Conservation (phyloP, 2,888 invertebrate species). For the Melikaiella ostensackeni region DNA sequence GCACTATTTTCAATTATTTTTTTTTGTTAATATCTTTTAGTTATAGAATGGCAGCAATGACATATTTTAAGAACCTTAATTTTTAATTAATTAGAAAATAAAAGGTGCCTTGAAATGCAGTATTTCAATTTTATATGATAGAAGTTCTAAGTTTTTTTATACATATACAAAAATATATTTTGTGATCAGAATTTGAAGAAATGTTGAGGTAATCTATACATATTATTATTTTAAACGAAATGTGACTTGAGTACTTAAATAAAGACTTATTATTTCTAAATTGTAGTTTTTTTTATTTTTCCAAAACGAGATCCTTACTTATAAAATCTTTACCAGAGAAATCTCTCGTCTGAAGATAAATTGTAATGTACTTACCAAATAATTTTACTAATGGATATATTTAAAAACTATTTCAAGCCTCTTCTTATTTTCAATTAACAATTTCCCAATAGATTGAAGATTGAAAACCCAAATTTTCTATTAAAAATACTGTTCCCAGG, state of each 20-base stretch:
- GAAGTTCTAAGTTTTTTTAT: neutral
- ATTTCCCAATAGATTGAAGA: neutral
- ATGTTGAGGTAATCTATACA: slow-evolving; percentile 8
- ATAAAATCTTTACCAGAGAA: neutral
- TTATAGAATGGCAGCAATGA: too few relatives aligned
- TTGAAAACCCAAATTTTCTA: neutral
- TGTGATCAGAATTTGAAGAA: neutral
- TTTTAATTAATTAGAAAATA: too few relatives aligned
- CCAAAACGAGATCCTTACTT: slow-evolving; percentile 38
- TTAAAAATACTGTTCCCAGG: slow-evolving; percentile 56
- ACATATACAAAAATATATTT: neutral
- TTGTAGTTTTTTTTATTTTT: slow-evolving; percentile 48
- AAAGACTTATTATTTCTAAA: slow-evolving; percentile 41
- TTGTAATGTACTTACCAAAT: neutral
- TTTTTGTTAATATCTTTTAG: too few relatives aligned
- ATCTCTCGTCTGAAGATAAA: neutral
- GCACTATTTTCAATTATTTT: too few relatives aligned
- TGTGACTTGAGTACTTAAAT: slow-evolving; percentile 33
- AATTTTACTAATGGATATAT: neutral
- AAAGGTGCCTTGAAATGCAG: too few relatives aligned
- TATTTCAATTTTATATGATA: too few relatives aligned
- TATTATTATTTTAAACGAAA: neutral
- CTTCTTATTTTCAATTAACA: neutral
- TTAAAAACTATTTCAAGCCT: neutral
- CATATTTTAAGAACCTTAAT: too few relatives aligned